Percentiles rank a stretch among this genome's conserved stretches.
Evolutionary conservation across 2,888 invertebrate genomes (phyloP).

Genomic region (Pteria penguin): DNA sequence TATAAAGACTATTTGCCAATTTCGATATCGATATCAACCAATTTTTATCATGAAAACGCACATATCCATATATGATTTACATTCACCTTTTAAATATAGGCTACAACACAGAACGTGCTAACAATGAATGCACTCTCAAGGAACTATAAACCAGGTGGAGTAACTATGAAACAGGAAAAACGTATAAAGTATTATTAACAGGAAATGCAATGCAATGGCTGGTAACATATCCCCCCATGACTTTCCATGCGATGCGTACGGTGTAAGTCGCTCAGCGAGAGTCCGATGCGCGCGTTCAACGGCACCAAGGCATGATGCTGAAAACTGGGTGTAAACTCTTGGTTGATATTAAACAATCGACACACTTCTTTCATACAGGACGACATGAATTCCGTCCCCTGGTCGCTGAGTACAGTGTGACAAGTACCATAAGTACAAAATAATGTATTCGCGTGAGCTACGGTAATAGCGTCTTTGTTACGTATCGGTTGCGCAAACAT

Average conservation of each 20-base stretch:
- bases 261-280: not conserved
- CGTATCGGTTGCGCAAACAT: not conserved
- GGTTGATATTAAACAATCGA: not conserved
- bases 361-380: not conserved
- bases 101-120: too few species aligned
- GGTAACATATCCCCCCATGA: not conserved
- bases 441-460: not conserved
- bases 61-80: too few species aligned
- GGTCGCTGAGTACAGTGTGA: not conserved
- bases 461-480: not conserved
- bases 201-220: not conserved
- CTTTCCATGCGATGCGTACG: not conserved
- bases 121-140: too few species aligned
- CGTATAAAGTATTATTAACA: too few species aligned
- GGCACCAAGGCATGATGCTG: not conserved
- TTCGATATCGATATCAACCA: too few species aligned
- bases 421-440: not conserved
- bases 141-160: too few species aligned
- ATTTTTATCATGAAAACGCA: too few species aligned
- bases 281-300: not conserved
- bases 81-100: too few species aligned
- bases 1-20: too few species aligned
- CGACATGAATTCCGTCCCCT: not conserved
- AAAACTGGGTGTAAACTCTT: not conserved
- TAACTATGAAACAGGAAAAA: too few species aligned